Evolutionary conservation across 2,888 invertebrate genomes (phyloP).

Genomic region (Lasioglossum morio): DNA sequence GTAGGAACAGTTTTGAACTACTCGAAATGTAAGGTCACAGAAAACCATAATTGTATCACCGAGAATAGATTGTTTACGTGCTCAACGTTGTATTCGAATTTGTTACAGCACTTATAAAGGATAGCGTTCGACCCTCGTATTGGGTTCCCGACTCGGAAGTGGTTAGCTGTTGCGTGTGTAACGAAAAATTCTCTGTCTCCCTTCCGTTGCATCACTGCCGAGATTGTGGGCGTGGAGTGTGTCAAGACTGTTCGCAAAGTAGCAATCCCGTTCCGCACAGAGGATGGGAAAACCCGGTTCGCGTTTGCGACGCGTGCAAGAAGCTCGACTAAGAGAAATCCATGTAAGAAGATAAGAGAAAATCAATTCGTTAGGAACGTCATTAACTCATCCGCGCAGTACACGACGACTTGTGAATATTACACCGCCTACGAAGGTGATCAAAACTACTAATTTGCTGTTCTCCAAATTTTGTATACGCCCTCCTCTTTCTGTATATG

Average conservation of each 20-base stretch:
- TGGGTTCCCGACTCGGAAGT: slow-evolving; percentile 93
- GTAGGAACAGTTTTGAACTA: slow-evolving; percentile 90
- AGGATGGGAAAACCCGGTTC: slow-evolving; percentile 90
- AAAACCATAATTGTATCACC: background rate
- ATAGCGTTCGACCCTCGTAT: slow-evolving; percentile 90
- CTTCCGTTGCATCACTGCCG: slow-evolving; percentile 86
- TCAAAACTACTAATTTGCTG: background rate
- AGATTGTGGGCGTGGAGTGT: slow-evolving; percentile 92
- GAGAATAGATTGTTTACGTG: background rate
- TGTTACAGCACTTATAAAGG: slow-evolving; percentile 88
- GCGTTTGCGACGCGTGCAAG: slow-evolving; percentile 91
- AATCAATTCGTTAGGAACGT: slow-evolving; percentile 9
- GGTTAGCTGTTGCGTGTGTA: slow-evolving; percentile 88
- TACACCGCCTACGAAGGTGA: background rate
- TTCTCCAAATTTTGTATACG: slow-evolving; percentile 18
- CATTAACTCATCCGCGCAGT: slow-evolving; percentile 24
- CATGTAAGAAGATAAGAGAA: background rate
- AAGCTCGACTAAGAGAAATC: slow-evolving; percentile 75
- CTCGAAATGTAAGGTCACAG: slow-evolving; percentile 87
- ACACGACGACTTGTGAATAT: slow-evolving; percentile 19
- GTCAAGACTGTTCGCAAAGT: slow-evolving; percentile 89
- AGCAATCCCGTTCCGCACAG: slow-evolving; percentile 89
- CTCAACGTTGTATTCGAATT: slow-evolving; percentile 24
- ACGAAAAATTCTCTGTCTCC: slow-evolving; percentile 85
- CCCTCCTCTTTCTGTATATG: background rate